A percentile compares a stretch with the other conserved stretches of the same genome.
phyloP scores from a whole-genome alignment of 2,113 vertebrate species.

The Perognathus longimembris region DNA sequence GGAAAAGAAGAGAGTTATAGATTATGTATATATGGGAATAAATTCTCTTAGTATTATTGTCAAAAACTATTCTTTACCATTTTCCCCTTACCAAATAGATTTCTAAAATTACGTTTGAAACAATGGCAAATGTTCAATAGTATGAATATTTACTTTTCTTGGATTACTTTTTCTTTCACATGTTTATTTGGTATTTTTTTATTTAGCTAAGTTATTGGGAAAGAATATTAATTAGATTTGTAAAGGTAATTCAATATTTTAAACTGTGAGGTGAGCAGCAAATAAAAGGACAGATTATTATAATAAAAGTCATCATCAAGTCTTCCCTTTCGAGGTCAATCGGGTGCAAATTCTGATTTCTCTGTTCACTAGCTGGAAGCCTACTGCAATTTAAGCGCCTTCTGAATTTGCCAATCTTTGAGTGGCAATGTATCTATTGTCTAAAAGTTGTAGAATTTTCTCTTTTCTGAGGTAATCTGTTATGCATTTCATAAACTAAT shows the following conservation, averaged over 20 bases:
- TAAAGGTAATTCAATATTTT: not conserved
- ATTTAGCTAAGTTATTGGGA: not conserved
- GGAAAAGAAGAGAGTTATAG: too few relatives aligned
- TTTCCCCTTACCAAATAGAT: not conserved
- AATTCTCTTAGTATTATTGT: not conserved
- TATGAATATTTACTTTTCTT: not conserved
- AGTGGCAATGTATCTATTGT: not conserved
- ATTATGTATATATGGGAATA: not conserved
- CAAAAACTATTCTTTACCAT: not conserved
- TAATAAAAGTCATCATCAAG: rapidly evolving
- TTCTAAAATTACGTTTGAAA: slow-evolving; percentile 22
- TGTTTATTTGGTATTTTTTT: not conserved
- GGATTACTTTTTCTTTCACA: not conserved
- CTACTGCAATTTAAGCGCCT: not conserved
- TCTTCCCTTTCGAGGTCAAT: not conserved
- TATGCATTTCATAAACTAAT: not conserved
- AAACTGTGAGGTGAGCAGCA: too few relatives aligned
- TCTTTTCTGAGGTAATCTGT: not conserved
- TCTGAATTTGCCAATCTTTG: not conserved
- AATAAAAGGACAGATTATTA: not conserved
- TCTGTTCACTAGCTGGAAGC: not conserved
- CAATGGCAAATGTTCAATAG: not conserved
- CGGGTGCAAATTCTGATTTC: not conserved
- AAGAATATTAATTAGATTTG: not conserved
- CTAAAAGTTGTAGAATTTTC: not conserved